Evolutionary conservation across 1,140 invertebrate genomes (phyloP).

Genomic region (Aphaenogaster floridana): DNA sequence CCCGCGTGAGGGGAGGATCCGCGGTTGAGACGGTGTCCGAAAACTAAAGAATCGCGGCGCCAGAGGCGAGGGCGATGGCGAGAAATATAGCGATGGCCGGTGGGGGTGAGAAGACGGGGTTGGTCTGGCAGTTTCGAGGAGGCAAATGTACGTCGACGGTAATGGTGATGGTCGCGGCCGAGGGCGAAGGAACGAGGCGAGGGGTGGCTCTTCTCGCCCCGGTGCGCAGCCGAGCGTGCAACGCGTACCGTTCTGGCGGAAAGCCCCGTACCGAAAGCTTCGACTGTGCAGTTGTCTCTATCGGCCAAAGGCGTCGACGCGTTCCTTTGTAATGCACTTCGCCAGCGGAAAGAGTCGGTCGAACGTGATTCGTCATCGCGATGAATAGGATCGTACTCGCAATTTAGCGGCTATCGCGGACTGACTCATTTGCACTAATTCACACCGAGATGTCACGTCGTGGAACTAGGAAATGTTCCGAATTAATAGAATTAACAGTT

Average conservation of each 20-base stretch:
- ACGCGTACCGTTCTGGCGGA: conserved; percentile 68
- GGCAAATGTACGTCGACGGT: conserved; percentile 56
- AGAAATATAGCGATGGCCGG: conserved; percentile 65
- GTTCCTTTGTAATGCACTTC: conserved; percentile 60
- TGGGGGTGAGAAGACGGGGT: neutral
- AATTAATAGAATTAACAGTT: neutral
- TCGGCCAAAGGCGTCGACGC: conserved; percentile 66
- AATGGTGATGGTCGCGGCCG: conserved; percentile 58
- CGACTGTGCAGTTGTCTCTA: conserved; percentile 67
- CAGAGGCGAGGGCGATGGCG: conserved; percentile 68
- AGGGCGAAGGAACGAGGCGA: conserved; percentile 24
- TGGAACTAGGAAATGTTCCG: neutral
- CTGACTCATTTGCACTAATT: conserved; percentile 41
- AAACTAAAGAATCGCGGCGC: conserved; percentile 72
- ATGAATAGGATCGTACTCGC: conserved; percentile 59
- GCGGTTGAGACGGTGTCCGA: conserved; percentile 41
- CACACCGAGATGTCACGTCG: neutral
- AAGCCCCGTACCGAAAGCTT: conserved; percentile 58
- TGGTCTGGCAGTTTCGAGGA: conserved; percentile 56
- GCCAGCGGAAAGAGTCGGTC: conserved; percentile 58
- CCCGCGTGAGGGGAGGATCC: neutral
- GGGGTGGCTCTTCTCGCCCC: conserved; percentile 21
- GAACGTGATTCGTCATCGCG: conserved; percentile 64
- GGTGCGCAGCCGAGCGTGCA: conserved; percentile 64
- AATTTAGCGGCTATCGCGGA: conserved; percentile 57